These are phyloP conservation scores for Bombus picipes DNA, from an alignment of 1,140 invertebrate species.

Conservation along the genomic window DNA sequence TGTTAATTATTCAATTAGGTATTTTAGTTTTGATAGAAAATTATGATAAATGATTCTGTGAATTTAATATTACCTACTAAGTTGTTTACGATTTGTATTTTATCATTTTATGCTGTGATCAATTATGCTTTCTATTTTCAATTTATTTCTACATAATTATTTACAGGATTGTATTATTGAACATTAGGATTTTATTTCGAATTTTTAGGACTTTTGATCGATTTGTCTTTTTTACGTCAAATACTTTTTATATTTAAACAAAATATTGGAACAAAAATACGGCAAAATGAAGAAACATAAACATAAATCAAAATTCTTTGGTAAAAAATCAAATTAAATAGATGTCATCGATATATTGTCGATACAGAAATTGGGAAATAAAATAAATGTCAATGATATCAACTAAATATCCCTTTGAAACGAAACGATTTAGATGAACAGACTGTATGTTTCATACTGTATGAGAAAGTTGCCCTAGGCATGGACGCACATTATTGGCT, in stretches of 20 bases:
- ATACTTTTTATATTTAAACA: background rate
- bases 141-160: background rate
- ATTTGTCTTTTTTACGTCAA: background rate
- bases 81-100: background rate
- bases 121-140: background rate
- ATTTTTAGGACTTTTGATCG: background rate
- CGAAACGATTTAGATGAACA: background rate
- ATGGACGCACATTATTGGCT: slow-evolving; percentile 82
- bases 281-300: background rate
- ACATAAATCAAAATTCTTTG: background rate
- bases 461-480: slow-evolving; percentile 75
- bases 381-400: background rate
- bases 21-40: background rate
- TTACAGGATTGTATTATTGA: background rate
- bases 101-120: background rate
- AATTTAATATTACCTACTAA: background rate
- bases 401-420: slow-evolving; percentile 12
- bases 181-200: background rate
- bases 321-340: background rate
- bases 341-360: background rate
- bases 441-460: slow-evolving; percentile 65
- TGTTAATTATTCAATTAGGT: background rate
- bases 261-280: background rate
- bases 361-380: background rate
- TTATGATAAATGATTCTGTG: background rate